Evolutionary conservation across 2,888 invertebrate species (phyloP).

Genomic region (Nephrotoma guestfalica): DNA sequence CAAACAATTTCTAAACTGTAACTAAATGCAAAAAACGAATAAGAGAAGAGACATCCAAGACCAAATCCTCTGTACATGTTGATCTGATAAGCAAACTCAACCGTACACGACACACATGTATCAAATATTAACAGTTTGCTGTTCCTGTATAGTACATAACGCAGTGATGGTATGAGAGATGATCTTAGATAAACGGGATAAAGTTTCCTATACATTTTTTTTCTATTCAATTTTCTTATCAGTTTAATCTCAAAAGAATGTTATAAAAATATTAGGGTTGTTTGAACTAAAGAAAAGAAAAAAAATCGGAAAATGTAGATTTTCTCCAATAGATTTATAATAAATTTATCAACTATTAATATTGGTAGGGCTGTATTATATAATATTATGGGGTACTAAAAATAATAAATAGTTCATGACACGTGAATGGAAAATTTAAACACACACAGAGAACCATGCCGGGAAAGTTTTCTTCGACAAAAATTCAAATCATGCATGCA

Average conservation of each 20-base stretch:
- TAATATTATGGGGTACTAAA: background rate
- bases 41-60: too few relatives aligned
- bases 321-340: background rate
- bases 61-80: background rate
- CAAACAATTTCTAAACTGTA: too few relatives aligned
- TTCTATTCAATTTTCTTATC: background rate
- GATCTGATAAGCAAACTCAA: background rate
- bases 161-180: background rate
- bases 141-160: background rate
- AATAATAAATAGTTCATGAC: background rate
- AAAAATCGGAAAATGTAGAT: background rate
- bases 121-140: background rate
- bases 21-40: too few relatives aligned
- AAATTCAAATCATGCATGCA: background rate
- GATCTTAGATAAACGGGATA: background rate
- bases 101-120: background rate
- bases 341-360: background rate
- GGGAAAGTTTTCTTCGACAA: background rate
- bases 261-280: background rate
- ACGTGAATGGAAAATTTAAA: background rate
- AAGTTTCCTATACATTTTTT: background rate
- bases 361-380: background rate
- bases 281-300: background rate
- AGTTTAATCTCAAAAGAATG: background rate
- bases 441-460: background rate